Conservation (phyloP, 2,888 invertebrate genomes). For the Syritta pipiens region DNA sequence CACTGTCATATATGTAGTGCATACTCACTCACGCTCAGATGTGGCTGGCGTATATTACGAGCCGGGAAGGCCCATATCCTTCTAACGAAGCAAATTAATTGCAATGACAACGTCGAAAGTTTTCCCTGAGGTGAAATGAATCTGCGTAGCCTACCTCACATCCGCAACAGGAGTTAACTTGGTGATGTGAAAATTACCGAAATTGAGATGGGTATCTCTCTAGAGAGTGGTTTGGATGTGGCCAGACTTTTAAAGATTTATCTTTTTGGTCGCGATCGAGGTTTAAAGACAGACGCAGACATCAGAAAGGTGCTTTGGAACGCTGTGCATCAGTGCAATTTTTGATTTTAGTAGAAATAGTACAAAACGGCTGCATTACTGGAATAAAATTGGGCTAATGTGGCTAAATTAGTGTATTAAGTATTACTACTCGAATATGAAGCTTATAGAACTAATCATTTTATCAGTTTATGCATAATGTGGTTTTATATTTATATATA, state of each 20-base stretch:
- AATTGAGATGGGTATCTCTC: constrained; percentile 57
- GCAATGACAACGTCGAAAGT: constrained; percentile 68
- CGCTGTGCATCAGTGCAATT: too few species aligned
- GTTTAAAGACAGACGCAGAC: too few species aligned
- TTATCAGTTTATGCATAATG: too few species aligned
- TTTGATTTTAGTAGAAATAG: too few species aligned
- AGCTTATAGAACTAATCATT: too few species aligned
- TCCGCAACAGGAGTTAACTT: constrained; percentile 61
- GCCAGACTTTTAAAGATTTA: neutral
- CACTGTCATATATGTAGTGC: neutral
- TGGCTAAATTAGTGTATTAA: too few species aligned
- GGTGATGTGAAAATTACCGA: constrained; percentile 59
- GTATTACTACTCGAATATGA: too few species aligned
- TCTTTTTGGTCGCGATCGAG: neutral
- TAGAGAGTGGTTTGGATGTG: constrained; percentile 3
- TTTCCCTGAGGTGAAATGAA: constrained; percentile 67
- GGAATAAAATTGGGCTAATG: too few species aligned
- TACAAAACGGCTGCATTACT: too few species aligned
- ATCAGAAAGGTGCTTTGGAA: too few species aligned
- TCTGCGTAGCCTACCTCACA: constrained; percentile 49
- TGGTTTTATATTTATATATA: too few species aligned
- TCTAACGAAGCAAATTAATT: constrained; percentile 66
- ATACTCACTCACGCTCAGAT: neutral
- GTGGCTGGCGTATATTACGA: neutral
- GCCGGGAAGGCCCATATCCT: constrained; percentile 20